A percentile compares a stretch with the other conserved stretches of the same genome.
phyloP scores from a whole-genome alignment of 2,888 invertebrate species.

The Dione juno region DNA sequence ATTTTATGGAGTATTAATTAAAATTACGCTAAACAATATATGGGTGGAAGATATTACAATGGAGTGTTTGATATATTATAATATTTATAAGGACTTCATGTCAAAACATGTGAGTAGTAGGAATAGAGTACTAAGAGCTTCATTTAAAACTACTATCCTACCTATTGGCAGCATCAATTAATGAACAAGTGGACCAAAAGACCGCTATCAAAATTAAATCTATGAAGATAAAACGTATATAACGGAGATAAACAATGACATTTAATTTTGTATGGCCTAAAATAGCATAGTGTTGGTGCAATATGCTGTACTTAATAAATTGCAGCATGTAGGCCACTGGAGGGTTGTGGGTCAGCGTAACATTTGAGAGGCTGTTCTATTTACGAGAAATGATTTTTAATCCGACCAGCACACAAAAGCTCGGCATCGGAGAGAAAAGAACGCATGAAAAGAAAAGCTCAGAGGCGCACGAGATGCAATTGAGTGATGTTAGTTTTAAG shows the following conservation, averaged over 20 bases:
- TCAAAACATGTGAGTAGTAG: no score
- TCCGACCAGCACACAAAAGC: constrained; percentile 4
- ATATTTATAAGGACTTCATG: no score
- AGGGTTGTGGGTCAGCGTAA: constrained; percentile 36
- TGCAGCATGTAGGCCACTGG: constrained; percentile 39
- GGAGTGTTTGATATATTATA: no score
- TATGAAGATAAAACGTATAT: not conserved
- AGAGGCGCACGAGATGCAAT: not conserved
- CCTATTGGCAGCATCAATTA: no score
- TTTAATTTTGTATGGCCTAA: constrained; percentile 12
- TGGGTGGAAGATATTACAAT: no score
- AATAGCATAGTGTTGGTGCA: constrained; percentile 14
- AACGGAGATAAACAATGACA: not conserved
- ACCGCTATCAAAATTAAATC: not conserved
- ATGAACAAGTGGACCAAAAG: not conserved
- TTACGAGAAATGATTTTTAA: constrained; percentile 19
- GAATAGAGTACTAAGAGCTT: no score
- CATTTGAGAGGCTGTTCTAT: constrained; percentile 35
- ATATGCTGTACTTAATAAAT: constrained; percentile 32
- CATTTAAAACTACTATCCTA: no score
- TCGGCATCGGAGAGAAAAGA: not conserved
- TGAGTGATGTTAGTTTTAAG: constrained; percentile 18
- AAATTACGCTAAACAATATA: no score
- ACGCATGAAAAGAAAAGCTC: constrained; percentile 1
- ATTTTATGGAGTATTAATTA: no score